A percentile compares a stretch with the other conserved stretches of the same genome.
Evolutionary conservation across 37 sponge, comb jelly and placozoan species (phyloP).

Genomic region (Aphrocallistes beatrix): DNA sequence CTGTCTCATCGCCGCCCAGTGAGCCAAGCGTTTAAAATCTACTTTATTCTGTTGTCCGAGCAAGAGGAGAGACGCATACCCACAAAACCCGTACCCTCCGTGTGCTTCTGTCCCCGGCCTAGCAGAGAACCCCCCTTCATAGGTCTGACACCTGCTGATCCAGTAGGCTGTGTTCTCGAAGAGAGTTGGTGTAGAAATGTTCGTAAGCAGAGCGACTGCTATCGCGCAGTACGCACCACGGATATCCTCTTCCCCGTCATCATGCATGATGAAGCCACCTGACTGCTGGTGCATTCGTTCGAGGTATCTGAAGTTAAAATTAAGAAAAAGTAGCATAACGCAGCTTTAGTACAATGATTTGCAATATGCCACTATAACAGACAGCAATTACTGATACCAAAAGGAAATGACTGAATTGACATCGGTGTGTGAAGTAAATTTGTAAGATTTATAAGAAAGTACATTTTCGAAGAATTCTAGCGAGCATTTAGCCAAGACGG

Average conservation of each 20-base stretch:
- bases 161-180: constrained; percentile 60
- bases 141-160: constrained; percentile 85
- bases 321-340: too few relatives aligned
- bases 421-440: too few relatives aligned
- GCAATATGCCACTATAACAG: too few relatives aligned
- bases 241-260: constrained; percentile 89
- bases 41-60: constrained; percentile 32
- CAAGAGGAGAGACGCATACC: constrained; percentile 66
- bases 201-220: constrained; percentile 58
- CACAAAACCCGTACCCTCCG: constrained; percentile 94
- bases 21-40: constrained; percentile 5
- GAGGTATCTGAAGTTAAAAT: constrained; percentile 47
- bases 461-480: too few relatives aligned
- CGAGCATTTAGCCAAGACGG: too few relatives aligned
- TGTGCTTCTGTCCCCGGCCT: constrained; percentile 83
- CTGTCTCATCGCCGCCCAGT: constrained; percentile 72
- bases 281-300: constrained; percentile 48
- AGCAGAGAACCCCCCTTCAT: constrained; percentile 69
- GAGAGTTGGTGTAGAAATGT: constrained; percentile 40
- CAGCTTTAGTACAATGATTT: too few relatives aligned
- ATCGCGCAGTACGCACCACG: constrained; percentile 86
- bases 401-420: too few relatives aligned
- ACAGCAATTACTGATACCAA: too few relatives aligned
- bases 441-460: too few relatives aligned
- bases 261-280: constrained; percentile 85